These are phyloP conservation scores for Phengaris alcon DNA, from an alignment of 2,888 invertebrate genomes.

Conservation along the genomic window DNA sequence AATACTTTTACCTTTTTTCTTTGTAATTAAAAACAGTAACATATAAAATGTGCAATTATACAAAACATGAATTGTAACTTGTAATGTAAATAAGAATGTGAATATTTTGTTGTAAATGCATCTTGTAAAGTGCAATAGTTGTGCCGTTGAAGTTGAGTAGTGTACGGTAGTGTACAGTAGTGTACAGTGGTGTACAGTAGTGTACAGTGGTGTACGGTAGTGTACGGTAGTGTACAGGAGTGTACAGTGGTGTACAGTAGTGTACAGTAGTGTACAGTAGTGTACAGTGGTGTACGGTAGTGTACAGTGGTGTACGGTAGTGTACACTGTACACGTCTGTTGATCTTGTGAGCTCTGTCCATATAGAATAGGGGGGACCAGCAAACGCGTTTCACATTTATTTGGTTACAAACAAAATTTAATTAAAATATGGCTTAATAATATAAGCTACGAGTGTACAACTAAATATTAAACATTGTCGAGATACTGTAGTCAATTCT, in stretches of 20 bases:
- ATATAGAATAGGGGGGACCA: conserved; percentile 53
- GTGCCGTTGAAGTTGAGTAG: conserved; percentile 77
- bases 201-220: too few relatives aligned
- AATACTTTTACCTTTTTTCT: not conserved
- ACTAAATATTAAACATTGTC: too few relatives aligned
- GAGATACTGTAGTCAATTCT: too few relatives aligned
- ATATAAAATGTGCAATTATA: conserved; percentile 24
- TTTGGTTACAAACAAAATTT: not conserved
- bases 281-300: too few relatives aligned
- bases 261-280: conserved; percentile 50
- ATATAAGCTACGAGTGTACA: too few relatives aligned
- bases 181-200: conserved; percentile 41
- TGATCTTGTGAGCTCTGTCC: conserved; percentile 67
- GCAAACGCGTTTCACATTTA: not conserved
- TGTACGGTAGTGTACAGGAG: too few relatives aligned
- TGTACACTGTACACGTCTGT: conserved; percentile 50
- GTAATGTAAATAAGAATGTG: conserved; percentile 52
- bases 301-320: too few relatives aligned
- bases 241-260: conserved; percentile 59
- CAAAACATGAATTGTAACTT: conserved; percentile 52
- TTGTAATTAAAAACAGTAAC: not conserved
- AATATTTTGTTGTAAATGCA: conserved; percentile 77
- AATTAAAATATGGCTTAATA: not conserved
- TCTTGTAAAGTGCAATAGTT: conserved; percentile 78
- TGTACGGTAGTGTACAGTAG: conserved; percentile 55